Conservation (phyloP, 1,140 invertebrate species). For the Halesus radiatus region DNA sequence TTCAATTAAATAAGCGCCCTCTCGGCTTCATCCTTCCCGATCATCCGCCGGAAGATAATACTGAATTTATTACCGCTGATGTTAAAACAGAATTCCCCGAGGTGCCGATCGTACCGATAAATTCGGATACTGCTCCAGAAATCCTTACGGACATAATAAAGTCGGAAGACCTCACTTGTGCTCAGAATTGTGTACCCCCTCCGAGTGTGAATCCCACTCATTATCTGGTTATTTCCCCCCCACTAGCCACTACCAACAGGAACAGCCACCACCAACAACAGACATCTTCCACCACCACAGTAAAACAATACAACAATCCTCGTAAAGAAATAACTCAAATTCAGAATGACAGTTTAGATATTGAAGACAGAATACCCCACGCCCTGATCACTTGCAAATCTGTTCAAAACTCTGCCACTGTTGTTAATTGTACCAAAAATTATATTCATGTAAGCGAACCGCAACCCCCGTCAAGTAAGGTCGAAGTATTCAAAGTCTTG, state of each 20-base stretch:
- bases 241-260: neutral
- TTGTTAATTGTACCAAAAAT: neutral
- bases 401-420: neutral
- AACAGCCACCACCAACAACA: too few relatives aligned
- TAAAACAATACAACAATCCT: neutral
- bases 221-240: too few relatives aligned
- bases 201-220: too few relatives aligned
- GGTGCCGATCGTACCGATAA: too few relatives aligned
- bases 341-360: neutral
- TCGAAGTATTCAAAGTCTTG: conserved; percentile 20
- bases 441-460: too few relatives aligned
- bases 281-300: too few relatives aligned
- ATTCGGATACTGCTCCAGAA: too few relatives aligned
- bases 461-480: neutral
- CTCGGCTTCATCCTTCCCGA: neutral
- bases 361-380: conserved; percentile 18
- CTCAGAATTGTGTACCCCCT: too few relatives aligned
- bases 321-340: neutral
- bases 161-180: neutral
- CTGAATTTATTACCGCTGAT: neutral
- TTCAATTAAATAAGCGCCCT: neutral
- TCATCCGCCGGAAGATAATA: neutral
- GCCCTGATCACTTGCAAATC: conserved; percentile 8
- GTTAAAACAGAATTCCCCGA: neutral
- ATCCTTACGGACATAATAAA: neutral